phyloP scores from a whole-genome alignment of 2,888 invertebrate genomes.

The Aporophyla nigra region DNA sequence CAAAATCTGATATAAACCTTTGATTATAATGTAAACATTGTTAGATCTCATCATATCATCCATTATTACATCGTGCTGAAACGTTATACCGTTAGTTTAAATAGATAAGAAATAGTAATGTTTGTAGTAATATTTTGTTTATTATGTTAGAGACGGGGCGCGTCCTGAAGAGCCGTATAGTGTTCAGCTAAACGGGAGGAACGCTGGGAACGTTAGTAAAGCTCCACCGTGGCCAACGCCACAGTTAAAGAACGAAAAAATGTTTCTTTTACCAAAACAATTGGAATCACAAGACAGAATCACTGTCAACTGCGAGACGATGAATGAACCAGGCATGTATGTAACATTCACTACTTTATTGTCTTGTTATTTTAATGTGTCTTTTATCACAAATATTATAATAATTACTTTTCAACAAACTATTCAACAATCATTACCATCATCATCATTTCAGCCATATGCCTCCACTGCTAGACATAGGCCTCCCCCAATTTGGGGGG shows the following conservation, averaged over 20 bases:
- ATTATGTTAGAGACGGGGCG: slow-evolving; percentile 66
- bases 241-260: slow-evolving; percentile 73
- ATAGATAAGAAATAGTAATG: background rate
- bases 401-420: background rate
- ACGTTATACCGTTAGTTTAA: background rate
- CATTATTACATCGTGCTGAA: slow-evolving; percentile 8
- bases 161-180: slow-evolving; percentile 74
- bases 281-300: slow-evolving; percentile 72
- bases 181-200: slow-evolving; percentile 75
- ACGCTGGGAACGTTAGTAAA: slow-evolving; percentile 68
- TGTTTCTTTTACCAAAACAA: slow-evolving; percentile 78
- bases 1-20: slow-evolving; percentile 42
- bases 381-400: background rate
- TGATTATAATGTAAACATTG: slow-evolving; percentile 55
- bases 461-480: too few species aligned
- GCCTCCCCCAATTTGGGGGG: too few species aligned
- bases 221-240: slow-evolving; percentile 76
- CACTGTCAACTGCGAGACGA: slow-evolving; percentile 67
- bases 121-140: slow-evolving; percentile 39
- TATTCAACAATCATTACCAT: background rate
- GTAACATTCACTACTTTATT: slow-evolving; percentile 22
- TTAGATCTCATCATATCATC: slow-evolving; percentile 18
- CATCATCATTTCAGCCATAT: too few species aligned
- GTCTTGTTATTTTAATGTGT: background rate
- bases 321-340: slow-evolving; percentile 69